These are phyloP conservation scores for Chouioia cunea DNA, from an alignment of 2,888 invertebrate species.

Conservation along the genomic window DNA sequence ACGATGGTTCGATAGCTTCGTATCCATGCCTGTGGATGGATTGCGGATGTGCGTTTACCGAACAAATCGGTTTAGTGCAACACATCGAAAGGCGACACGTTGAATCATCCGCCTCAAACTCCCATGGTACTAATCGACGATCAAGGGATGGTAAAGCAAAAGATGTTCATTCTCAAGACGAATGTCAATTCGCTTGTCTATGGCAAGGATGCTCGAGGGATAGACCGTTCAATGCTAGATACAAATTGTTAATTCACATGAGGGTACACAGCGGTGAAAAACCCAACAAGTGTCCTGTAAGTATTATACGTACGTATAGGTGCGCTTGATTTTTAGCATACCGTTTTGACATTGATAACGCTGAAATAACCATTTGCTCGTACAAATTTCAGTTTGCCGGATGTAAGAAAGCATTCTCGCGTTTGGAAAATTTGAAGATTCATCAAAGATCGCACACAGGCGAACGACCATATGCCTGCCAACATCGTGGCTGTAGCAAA, in stretches of 20 bases:
- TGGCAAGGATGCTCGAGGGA: slow-evolving; percentile 94
- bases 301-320: slow-evolving; percentile 64
- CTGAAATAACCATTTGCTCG: slow-evolving; percentile 7
- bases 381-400: slow-evolving; percentile 83
- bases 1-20: slow-evolving; percentile 48
- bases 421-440: slow-evolving; percentile 97
- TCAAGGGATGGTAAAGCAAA: slow-evolving; percentile 23
- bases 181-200: slow-evolving; percentile 89
- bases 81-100: slow-evolving; percentile 91
- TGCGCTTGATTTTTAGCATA: too few species aligned
- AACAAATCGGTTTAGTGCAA: slow-evolving; percentile 83
- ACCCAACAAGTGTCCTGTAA: slow-evolving; percentile 96
- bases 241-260: slow-evolving; percentile 97
- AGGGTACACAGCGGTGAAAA: slow-evolving; percentile 98
- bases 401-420: slow-evolving; percentile 95
- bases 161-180: slow-evolving; percentile 66
- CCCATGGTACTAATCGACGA: slow-evolving; percentile 58
- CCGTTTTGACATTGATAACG: too few species aligned
- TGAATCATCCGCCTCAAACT: slow-evolving; percentile 70
- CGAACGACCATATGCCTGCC: slow-evolving; percentile 95
- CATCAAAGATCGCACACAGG: slow-evolving; percentile 97
- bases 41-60: slow-evolving; percentile 84
- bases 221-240: slow-evolving; percentile 96
- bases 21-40: slow-evolving; percentile 86
- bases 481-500: slow-evolving; percentile 91